phyloP scores from a whole-genome alignment of 2,888 invertebrate genomes.

The Netelia virgata region DNA sequence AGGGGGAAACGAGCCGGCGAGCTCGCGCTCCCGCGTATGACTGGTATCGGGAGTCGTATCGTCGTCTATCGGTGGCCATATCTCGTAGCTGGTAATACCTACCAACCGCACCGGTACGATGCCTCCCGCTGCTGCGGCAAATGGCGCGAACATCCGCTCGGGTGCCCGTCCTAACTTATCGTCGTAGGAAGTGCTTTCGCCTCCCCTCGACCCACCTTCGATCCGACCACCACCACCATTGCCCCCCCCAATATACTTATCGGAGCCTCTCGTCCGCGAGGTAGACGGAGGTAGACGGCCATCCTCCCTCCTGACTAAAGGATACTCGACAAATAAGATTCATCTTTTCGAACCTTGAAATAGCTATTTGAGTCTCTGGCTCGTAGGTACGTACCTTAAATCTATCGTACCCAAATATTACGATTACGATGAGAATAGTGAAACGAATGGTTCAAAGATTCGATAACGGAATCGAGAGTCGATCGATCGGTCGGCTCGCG shows the following conservation, averaged over 20 bases:
- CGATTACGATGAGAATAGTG: too few relatives aligned
- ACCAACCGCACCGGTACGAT: slow-evolving; percentile 2
- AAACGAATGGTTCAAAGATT: too few relatives aligned
- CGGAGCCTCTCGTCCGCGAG: too few relatives aligned
- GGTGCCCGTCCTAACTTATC: slow-evolving; percentile 82
- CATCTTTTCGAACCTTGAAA: too few relatives aligned
- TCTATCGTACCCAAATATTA: too few relatives aligned
- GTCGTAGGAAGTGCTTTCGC: slow-evolving; percentile 81
- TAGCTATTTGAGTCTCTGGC: too few relatives aligned
- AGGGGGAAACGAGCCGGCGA: slow-evolving; percentile 71
- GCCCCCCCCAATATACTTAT: too few relatives aligned
- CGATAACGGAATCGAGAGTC: too few relatives aligned
- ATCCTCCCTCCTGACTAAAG: background rate
- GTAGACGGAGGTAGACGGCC: background rate
- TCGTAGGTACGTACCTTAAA: too few relatives aligned
- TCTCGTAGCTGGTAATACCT: slow-evolving; percentile 55
- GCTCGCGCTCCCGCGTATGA: slow-evolving; percentile 42
- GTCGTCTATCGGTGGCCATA: slow-evolving; percentile 64
- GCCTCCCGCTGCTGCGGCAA: slow-evolving; percentile 75
- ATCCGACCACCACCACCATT: too few relatives aligned
- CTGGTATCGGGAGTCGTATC: slow-evolving; percentile 75
- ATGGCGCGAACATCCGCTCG: slow-evolving; percentile 84
- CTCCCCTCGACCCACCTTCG: slow-evolving; percentile 35
- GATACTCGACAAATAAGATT: too few relatives aligned
- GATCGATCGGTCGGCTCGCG: too few relatives aligned